Percentiles rank a stretch among this genome's conserved stretches.
Conservation (phyloP, 2,113 vertebrate species). For the Scalopus aquaticus region DNA sequence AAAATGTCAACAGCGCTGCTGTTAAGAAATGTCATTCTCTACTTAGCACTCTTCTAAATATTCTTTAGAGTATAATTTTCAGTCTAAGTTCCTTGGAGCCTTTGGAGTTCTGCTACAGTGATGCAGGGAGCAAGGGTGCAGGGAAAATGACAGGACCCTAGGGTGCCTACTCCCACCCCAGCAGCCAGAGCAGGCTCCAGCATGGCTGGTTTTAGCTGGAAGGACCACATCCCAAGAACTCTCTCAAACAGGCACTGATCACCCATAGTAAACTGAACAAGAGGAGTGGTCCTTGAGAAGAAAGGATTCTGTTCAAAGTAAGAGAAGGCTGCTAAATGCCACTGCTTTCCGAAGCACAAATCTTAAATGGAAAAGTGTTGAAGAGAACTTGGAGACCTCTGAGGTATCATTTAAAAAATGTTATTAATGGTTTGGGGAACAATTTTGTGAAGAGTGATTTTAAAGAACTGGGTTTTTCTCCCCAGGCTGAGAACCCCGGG, state of each 20-base stretch:
- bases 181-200: too few relatives aligned
- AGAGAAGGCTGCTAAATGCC: not conserved
- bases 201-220: not conserved
- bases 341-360: not conserved
- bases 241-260: not conserved
- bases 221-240: not conserved
- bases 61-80: not conserved
- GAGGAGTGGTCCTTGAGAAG: not conserved
- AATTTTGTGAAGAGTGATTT: constrained; percentile 20
- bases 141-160: not conserved
- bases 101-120: not conserved
- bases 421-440: constrained; percentile 44
- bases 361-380: not conserved
- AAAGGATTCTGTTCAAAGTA: not conserved
- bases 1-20: too few relatives aligned
- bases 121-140: not conserved
- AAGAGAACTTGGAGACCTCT: not conserved
- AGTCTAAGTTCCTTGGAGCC: not conserved
- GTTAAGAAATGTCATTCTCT: not conserved
- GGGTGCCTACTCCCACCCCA: not conserved
- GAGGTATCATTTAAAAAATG: constrained; percentile 23
- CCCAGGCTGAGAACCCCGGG: constrained; percentile 1
- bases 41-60: not conserved
- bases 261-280: not conserved
- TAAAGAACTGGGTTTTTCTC: constrained; percentile 45